Evolutionary conservation across 2,888 invertebrate species (phyloP), one percentile per base, ranked within the genome.

Genomic region (Rhimphoctona megacephalus): DNA sequence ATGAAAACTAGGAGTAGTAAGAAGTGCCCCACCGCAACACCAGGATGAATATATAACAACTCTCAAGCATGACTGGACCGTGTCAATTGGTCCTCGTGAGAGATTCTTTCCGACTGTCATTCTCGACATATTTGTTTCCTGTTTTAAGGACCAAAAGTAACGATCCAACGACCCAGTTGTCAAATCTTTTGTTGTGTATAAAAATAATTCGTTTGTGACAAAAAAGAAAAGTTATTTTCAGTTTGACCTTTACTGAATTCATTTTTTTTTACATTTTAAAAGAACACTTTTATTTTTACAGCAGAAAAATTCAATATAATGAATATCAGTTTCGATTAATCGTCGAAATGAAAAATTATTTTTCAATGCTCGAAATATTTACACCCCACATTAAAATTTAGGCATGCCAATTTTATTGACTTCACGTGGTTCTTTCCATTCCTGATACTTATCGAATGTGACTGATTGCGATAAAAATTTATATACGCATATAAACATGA

Each of bases 81-180:
- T 52, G 77, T 78, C 78, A 85, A 87, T 87, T 87, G 81, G 85
- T 79, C 72, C 85, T 81, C 22, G 39, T 17, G 54, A 22, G 11
- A 69, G 19, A 69, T 80, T 86, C 49, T 52, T 39, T 57, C 30
- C 61, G 36, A 57, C 67, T 64, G 49, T 61, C 66, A 57, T 64
- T 77, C 77, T 83, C 73, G 30, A 14, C 33, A 22, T 61, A 19
- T 69, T 54, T 79, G 61, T 57, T 49, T 72, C 14, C 30, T 17
- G 57, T 36, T 49, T 57, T 22, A n/a, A 25, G 64, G 61, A 79
- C 17, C n/a, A 76, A 77, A 66, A 73, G 54, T 61, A 74, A 72
- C 64, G 52, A 46, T 30, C 22, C 39, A 25, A 78, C 49, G 72
- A 61, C 80, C 80, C 39, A 61, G 52, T 80, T 80, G 46, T 78